Percentiles rank a stretch among this genome's conserved stretches.
Conservation (phyloP, 2,888 invertebrate genomes). For the Nomada flava region DNA sequence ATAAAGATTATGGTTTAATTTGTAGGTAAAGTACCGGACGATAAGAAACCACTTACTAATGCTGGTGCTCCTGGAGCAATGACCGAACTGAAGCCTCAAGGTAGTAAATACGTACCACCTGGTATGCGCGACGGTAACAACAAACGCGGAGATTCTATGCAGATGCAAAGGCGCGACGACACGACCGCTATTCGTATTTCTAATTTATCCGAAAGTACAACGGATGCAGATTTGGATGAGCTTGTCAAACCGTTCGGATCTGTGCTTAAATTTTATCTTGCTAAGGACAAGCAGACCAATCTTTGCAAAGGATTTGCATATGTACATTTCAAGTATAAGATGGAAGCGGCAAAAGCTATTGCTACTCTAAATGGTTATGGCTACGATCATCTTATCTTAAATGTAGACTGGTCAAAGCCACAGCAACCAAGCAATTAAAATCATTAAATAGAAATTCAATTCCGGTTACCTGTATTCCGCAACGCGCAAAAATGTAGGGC, state of each 20-base stretch:
- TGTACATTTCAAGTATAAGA: constrained; percentile 96
- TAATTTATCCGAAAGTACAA: constrained; percentile 98
- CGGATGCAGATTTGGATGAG: constrained; percentile 97
- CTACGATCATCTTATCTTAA: constrained; percentile 98
- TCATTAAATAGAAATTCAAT: constrained; percentile 10
- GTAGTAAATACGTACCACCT: constrained; percentile 94
- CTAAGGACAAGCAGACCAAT: constrained; percentile 95
- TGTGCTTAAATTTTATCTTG: constrained; percentile 96
- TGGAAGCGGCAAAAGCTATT: constrained; percentile 97
- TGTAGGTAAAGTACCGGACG: constrained; percentile 80
- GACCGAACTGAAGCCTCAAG: constrained; percentile 83
- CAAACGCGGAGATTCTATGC: constrained; percentile 90
- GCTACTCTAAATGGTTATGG: constrained; percentile 95
- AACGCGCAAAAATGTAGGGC: constrained; percentile 10
- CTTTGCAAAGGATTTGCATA: constrained; percentile 99
- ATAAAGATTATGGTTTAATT: constrained; percentile 14
- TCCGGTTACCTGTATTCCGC: constrained; percentile 11
- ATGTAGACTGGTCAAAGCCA: constrained; percentile 99
- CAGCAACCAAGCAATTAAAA: constrained; percentile 83
- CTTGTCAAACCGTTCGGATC: constrained; percentile 97
- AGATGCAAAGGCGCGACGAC: constrained; percentile 90
- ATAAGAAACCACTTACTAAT: constrained; percentile 81
- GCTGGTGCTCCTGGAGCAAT: constrained; percentile 75
- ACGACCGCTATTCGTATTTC: constrained; percentile 98
- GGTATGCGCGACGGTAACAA: constrained; percentile 93